Conservation (phyloP, 2,113 vertebrate species). For the Rattus norvegicus region DNA sequence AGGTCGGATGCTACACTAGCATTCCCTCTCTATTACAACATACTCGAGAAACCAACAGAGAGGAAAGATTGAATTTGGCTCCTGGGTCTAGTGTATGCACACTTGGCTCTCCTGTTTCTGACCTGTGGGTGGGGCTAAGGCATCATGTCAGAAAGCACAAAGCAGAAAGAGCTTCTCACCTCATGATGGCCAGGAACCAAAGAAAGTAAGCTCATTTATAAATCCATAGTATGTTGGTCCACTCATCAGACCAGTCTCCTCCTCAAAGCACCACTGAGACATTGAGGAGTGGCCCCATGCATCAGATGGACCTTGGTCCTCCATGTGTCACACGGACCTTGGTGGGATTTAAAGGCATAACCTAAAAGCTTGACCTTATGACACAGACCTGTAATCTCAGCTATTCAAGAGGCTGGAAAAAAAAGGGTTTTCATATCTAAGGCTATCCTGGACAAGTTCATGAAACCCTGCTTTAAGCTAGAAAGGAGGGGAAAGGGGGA, state of each 20-base stretch:
- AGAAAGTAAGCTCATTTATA: background rate
- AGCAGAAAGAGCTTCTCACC: background rate
- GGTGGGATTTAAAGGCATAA: background rate
- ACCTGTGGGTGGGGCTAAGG: background rate
- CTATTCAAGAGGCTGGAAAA: background rate
- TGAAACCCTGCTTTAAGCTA: background rate
- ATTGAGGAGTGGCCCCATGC: background rate
- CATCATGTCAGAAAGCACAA: background rate
- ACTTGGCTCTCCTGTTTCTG: background rate
- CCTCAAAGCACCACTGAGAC: background rate
- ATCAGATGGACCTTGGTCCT: background rate
- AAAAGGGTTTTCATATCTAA: background rate
- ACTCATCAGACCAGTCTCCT: background rate
- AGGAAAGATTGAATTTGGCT: background rate
- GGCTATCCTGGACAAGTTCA: background rate
- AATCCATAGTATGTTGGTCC: background rate
- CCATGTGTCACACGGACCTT: background rate
- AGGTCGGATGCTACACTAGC: background rate
- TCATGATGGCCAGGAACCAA: background rate
- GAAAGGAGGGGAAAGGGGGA: background rate
- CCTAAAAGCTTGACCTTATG: background rate
- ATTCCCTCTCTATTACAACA: background rate
- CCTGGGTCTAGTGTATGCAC: background rate
- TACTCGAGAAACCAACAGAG: background rate
- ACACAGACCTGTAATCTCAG: background rate